Base-by-base conservation (phyloP, 2,888 invertebrate species). In the Caenorhabditis becei region DNA sequence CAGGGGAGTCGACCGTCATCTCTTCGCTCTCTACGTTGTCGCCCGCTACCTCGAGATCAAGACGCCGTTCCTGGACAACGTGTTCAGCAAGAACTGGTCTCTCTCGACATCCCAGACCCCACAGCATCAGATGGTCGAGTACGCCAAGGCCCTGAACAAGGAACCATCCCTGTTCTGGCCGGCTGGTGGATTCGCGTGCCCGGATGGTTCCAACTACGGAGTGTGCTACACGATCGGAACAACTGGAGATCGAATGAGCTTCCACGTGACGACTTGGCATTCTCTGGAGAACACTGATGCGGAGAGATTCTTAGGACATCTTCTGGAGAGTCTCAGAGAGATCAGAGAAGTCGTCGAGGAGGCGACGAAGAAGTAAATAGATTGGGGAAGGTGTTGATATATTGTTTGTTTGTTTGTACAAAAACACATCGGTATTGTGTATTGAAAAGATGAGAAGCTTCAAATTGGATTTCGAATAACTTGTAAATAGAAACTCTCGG, bases 21-120 rank as follows among this genome's bases (percentile, higher is more conserved):
- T 99, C 47, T 99, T 99, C 94, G 97, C 97, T 91, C 94, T 99
- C 14, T 99, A 97, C 92, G 97, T 99, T 37, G 95, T 99, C 69
- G 96, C 97, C 69, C 97, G 97, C 92, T 98, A 98, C 92, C 93
- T 98, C 82, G 96, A 97, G 92, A 94, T 95, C 91, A 93, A 81
- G 23, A 91, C 91, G 5, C 91, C 92, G 4, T 93, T 92, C 88
- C 91, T 93, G 10, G 91, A 70, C 18, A 20, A 97, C 92, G 97
- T 97, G 28, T 94, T 99, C 88, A 96, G 96, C 91, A 97, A 97
- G 91, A 97, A 97, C 0, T 99, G 98, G 97, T 94, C 96, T 86
- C 65, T 82, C 3, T 82, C 77, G 18, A 82, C 81, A 5, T 67
- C 62, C 61, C 80, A 89, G 83, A 88, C 87, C 1, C 88, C 89